A percentile compares a stretch with the other conserved stretches of the same genome.
Evolutionary conservation across 1,140 invertebrate species (phyloP).

Genomic region (Nomia melanderi): DNA sequence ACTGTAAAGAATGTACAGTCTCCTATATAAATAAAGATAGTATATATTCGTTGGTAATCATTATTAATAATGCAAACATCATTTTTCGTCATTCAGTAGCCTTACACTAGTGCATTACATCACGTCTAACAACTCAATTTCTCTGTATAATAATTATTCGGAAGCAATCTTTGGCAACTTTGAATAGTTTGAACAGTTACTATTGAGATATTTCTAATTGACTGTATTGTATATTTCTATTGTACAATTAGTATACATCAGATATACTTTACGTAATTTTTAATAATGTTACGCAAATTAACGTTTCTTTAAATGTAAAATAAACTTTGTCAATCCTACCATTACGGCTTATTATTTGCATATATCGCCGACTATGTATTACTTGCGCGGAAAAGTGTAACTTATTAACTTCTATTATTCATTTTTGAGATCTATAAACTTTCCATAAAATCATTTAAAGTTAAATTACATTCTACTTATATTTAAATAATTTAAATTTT

Average conservation of each 20-base stretch:
- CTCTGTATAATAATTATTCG: slow-evolving; percentile 9
- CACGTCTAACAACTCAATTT: not conserved
- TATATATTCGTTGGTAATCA: not conserved
- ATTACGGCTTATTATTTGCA: too few species aligned
- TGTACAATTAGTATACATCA: not conserved
- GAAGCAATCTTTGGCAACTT: slow-evolving; percentile 42
- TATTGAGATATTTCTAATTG: slow-evolving; percentile 35
- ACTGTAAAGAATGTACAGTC: not conserved
- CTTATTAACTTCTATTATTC: not conserved
- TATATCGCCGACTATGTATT: not conserved
- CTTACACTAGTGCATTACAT: not conserved
- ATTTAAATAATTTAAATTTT: slow-evolving; percentile 3
- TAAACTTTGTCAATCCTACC: not conserved
- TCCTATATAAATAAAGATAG: not conserved
- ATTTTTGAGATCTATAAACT: not conserved
- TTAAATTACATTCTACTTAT: not conserved
- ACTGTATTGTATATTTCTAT: slow-evolving; percentile 17
- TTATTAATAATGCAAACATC: slow-evolving; percentile 17
- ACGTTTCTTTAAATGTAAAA: not conserved
- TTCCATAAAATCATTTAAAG: not conserved
- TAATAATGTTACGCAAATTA: not conserved
- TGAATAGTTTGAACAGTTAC: slow-evolving; percentile 33
- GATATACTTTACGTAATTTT: not conserved
- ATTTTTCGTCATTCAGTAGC: not conserved
- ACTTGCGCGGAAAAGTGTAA: not conserved